Conservation (phyloP, 2,888 invertebrate genomes). For the Romanomermis culicivorax region DNA sequence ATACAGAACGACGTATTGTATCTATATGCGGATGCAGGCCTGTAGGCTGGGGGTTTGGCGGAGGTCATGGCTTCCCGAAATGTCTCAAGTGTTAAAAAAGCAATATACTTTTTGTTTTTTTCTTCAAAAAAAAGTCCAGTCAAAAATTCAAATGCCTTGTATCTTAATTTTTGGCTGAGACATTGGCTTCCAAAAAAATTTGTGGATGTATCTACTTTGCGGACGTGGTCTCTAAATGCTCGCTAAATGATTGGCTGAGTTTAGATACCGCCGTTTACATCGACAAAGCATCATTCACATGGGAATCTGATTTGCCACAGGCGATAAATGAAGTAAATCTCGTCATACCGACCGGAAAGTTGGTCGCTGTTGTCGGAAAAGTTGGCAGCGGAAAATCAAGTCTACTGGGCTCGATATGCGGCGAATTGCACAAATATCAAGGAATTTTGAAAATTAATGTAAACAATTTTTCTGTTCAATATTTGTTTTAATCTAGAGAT, state of each 20-base stretch:
- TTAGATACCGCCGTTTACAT: neutral
- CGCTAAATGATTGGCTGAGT: conserved; percentile 14
- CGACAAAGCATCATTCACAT: neutral
- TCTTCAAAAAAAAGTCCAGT: too few species aligned
- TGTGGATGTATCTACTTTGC: too few species aligned
- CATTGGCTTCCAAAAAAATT: too few species aligned
- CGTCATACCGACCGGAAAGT: conserved; percentile 16
- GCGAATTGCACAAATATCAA: conserved; percentile 51
- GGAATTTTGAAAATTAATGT: conserved; percentile 3
- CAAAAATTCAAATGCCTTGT: too few species aligned
- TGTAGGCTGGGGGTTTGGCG: too few species aligned
- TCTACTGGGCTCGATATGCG: conserved; percentile 57
- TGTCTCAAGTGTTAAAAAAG: too few species aligned
- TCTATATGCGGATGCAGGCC: too few species aligned
- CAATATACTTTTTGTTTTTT: too few species aligned
- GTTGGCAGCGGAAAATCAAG: conserved; percentile 40
- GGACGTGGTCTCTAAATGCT: too few species aligned
- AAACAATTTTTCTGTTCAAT: neutral
- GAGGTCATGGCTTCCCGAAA: too few species aligned
- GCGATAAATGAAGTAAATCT: conserved; percentile 7
- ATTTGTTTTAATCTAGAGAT: neutral
- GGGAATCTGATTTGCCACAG: neutral
- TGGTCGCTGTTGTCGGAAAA: conserved; percentile 33
- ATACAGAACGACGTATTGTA: too few species aligned
- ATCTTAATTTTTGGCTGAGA: too few species aligned